Base-by-base conservation (phyloP, 2,797 vertebrate species). In the Anableps anableps region DNA sequence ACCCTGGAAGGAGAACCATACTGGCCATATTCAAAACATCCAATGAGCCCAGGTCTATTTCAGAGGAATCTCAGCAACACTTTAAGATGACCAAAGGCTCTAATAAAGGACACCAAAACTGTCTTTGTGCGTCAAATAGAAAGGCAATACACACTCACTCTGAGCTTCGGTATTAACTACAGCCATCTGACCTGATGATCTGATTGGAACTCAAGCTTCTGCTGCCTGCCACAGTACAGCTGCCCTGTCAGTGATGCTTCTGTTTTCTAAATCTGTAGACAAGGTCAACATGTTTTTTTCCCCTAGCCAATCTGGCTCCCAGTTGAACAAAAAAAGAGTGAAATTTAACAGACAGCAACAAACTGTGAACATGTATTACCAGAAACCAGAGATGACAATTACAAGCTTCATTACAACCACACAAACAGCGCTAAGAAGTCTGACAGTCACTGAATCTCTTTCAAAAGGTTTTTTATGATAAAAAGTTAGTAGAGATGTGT, bases 231-330 rank as follows among this genome's bases (percentile, higher is more conserved):
- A 89, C 90, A 82, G 83, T 88, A 85, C 92, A 92, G 92, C 91
- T 94, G 93, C 91, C 88, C 90, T 93, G 93, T 93, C 92, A 92
- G 79, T 74, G 86, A 87, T 88, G 93, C 82, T 83, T 89, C 88
- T 88, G 82, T 87, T 86, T 88, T 91, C 91, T 92, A 91, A 94
- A 92, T 92, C 89, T 92, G 89, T 88, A 86, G 88, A 93, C 94
- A 94, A 93, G 94, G 94, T 94, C 93, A 93, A 86, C 90, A 88
- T 84, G 71, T 79, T 88, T 84, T 85, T 21, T n/a, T 47, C 1
- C 9, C 4, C 26, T 7, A 19, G 87, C 81, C 88, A 89, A 93
- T 94, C 92, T 93, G 93, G 90, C 88, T 90, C 77, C 43, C 82
- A 77, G 83, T 88, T 47, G 50, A 77, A 86, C 79, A 88, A 73